Evolutionary conservation across 2,797 vertebrate species (phyloP), one percentile per base, ranked within the genome.

Genomic region (Pantherophis vulpinus): DNA sequence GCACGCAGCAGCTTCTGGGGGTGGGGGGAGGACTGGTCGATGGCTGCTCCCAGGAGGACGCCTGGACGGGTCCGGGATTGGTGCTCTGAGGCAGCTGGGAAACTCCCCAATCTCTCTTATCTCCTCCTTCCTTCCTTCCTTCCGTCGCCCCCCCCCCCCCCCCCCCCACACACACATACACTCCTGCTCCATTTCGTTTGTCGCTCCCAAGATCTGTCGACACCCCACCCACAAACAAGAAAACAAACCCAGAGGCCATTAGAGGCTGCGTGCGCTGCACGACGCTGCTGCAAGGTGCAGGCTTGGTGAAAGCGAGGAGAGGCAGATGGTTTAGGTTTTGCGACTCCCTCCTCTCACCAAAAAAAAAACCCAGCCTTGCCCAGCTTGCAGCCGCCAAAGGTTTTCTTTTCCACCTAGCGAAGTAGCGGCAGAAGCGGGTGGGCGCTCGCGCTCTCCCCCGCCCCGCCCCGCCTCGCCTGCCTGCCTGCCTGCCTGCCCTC

Each of bases 231-330:
- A 23, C n/a, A 63, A 25, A n/a, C 91, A 90, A 70, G 89, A 70
- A 66, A 83, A 90, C 90, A 90, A 83, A 56, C 79, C 89, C 86
- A 83, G 92, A 87, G 91, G 91, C 92, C 91, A 93, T 92, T 93
- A 88, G 37, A 66, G 90, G 29, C 93, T 87, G 89, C 59, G 79
- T 37, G 32, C 60, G 14, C 59, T 25, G 86, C 92, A 83, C 74
- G 25, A 11, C 74, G 74, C 87, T 54, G 94, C 89, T 94, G 92
- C 92, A 93, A 93, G 91, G 90, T 93, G 91, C 89, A 54, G 58
- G 79, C 10, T 66, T 60, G 89, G 56, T 42, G 61, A 2, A 55
- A 32, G 61, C 66, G 8, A 23, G 88, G 90, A n/a, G 29, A 55
- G 88, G 66, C 89, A 90, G 92, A 93, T 63, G 92, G 92, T 4